phyloP scores from a whole-genome alignment of 2,888 invertebrate species.

The Ethmia dodecea region DNA sequence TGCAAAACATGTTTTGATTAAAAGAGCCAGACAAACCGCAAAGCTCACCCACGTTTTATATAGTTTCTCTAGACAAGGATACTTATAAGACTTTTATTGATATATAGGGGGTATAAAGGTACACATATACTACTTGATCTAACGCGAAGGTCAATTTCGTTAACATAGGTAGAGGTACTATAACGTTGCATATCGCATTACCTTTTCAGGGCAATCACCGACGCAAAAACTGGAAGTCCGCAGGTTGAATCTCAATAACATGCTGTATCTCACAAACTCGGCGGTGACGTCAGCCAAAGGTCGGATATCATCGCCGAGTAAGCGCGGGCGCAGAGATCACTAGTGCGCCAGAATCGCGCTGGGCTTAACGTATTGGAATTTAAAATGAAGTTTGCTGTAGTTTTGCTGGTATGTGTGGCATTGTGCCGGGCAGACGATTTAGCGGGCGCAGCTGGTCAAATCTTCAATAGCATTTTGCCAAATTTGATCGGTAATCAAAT shows the following conservation, averaged over 20 bases:
- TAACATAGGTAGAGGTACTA: constrained; percentile 26
- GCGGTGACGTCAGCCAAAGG: constrained; percentile 68
- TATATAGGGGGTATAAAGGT: no score
- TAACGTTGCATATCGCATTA: constrained; percentile 24
- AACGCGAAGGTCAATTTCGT: constrained; percentile 44
- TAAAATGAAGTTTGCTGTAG: constrained; percentile 52
- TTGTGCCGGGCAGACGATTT: constrained; percentile 54
- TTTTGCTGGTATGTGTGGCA: constrained; percentile 43
- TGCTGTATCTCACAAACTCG: constrained; percentile 41
- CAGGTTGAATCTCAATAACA: constrained; percentile 55
- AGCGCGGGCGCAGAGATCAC: constrained; percentile 53
- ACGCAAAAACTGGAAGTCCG: constrained; percentile 55
- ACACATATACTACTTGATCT: no score
- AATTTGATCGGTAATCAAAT: constrained; percentile 57
- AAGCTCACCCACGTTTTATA: no score
- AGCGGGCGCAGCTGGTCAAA: constrained; percentile 62
- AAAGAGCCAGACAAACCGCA: no score
- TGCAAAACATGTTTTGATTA: no score
- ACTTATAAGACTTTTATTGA: no score
- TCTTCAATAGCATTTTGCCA: constrained; percentile 64
- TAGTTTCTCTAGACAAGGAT: no score
- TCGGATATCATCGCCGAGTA: constrained; percentile 51
- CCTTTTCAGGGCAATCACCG: constrained; percentile 39
- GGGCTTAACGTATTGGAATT: constrained; percentile 45
- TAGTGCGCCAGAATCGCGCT: constrained; percentile 62